These are phyloP conservation scores for Choristoneura fumiferana DNA, from an alignment of 1,140 invertebrate species.

Conservation along the genomic window DNA sequence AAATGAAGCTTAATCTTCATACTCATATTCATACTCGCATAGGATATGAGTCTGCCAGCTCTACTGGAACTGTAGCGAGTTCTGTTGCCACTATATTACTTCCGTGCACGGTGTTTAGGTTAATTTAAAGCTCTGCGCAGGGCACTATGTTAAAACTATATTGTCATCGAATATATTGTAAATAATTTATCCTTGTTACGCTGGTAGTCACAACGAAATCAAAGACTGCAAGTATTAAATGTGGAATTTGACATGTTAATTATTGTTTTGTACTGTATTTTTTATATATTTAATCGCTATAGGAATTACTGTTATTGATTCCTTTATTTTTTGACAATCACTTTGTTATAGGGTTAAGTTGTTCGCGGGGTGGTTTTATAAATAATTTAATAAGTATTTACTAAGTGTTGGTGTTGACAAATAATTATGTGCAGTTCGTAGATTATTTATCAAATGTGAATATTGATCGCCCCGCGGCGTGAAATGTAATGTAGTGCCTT, in stretches of 20 bases:
- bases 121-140: slow-evolving; percentile 51
- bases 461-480: slow-evolving; percentile 14
- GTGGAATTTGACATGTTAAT: slow-evolving; percentile 50
- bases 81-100: slow-evolving; percentile 17
- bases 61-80: neutral
- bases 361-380: slow-evolving; percentile 16
- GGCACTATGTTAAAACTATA: slow-evolving; percentile 56
- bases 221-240: slow-evolving; percentile 72
- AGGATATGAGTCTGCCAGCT: too few relatives aligned
- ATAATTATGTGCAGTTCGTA: slow-evolving; percentile 11
- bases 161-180: slow-evolving; percentile 65
- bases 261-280: slow-evolving; percentile 52
- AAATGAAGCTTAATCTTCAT: too few relatives aligned
- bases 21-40: too few relatives aligned
- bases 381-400: slow-evolving; percentile 20
- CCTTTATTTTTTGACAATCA: slow-evolving; percentile 71
- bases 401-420: slow-evolving; percentile 7
- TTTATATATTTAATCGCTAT: slow-evolving; percentile 57
- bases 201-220: slow-evolving; percentile 77
- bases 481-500: slow-evolving; percentile 58
- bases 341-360: slow-evolving; percentile 53
- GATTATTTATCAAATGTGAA: slow-evolving; percentile 22
- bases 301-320: slow-evolving; percentile 61
- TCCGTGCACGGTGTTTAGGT: slow-evolving; percentile 18
- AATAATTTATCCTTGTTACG: slow-evolving; percentile 52